A percentile compares a stretch with the other conserved stretches of the same genome.
Conservation (phyloP, 2,888 invertebrate species). For the Eumacrocentrus americanus region DNA sequence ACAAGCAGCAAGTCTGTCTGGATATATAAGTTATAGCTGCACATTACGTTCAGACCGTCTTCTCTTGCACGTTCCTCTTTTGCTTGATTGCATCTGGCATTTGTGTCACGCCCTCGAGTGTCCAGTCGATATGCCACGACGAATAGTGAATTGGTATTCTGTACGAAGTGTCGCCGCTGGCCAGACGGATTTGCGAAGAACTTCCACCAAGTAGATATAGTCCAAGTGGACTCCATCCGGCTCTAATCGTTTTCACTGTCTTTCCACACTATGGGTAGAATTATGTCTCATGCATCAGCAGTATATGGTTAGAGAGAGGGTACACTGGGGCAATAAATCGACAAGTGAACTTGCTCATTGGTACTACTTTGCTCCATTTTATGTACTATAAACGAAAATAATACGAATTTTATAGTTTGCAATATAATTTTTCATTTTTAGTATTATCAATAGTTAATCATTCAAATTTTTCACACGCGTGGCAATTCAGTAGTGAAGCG, state of each 20-base stretch:
- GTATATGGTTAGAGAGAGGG: no score
- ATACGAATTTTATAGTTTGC: neutral
- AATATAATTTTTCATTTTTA: no score
- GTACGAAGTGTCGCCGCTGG: constrained; percentile 45
- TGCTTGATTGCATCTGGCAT: constrained; percentile 61
- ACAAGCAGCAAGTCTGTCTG: neutral
- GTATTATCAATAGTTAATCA: no score
- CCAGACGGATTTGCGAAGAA: constrained; percentile 61
- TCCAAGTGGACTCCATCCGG: constrained; percentile 1
- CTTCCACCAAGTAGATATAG: constrained; percentile 19
- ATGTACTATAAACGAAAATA: neutral
- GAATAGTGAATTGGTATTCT: constrained; percentile 60
- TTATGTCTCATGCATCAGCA: no score
- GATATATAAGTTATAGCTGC: neutral
- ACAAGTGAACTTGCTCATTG: no score
- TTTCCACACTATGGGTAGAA: no score
- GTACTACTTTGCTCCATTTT: no score
- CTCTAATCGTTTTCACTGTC: constrained; percentile 19
- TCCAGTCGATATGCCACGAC: constrained; percentile 60
- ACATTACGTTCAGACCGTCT: constrained; percentile 9
- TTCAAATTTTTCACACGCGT: no score
- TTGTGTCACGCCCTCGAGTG: constrained; percentile 61
- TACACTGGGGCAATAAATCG: no score
- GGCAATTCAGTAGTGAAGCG: no score
- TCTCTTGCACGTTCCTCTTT: constrained; percentile 25